phyloP scores from a whole-genome alignment of 1,140 invertebrate species.

The Rhopalosiphum maidis region DNA sequence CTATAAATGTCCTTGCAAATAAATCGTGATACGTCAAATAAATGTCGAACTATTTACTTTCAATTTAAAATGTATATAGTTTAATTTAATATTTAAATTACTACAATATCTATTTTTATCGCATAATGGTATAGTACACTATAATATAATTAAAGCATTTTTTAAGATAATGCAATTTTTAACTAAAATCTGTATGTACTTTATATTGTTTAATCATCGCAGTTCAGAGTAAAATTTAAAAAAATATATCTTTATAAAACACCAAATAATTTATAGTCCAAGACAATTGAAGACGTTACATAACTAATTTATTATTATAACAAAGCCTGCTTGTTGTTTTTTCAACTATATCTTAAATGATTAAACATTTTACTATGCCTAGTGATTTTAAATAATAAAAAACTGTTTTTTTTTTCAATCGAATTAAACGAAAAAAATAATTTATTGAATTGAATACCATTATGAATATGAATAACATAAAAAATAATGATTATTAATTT shows the following conservation, averaged over 20 bases:
- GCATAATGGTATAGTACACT: not conserved
- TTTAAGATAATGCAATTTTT: not conserved
- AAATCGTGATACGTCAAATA: not conserved
- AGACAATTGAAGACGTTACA: not conserved
- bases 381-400: not conserved
- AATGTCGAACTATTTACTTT: not conserved
- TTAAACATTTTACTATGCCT: not conserved
- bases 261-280: not conserved
- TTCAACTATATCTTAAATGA: not conserved
- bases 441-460: not conserved
- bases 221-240: not conserved
- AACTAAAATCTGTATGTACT: not conserved
- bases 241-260: not conserved
- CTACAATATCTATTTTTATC: not conserved
- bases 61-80: not conserved
- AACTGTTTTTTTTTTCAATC: not conserved
- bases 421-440: not conserved
- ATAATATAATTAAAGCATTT: not conserved
- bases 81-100: not conserved
- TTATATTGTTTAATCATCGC: not conserved
- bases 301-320: not conserved
- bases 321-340: not conserved
- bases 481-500: constrained; percentile 1
- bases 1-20: not conserved
- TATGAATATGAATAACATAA: not conserved